Evolutionary conservation across 2,888 invertebrate species (phyloP).

Genomic region (Xylocampa areola): DNA sequence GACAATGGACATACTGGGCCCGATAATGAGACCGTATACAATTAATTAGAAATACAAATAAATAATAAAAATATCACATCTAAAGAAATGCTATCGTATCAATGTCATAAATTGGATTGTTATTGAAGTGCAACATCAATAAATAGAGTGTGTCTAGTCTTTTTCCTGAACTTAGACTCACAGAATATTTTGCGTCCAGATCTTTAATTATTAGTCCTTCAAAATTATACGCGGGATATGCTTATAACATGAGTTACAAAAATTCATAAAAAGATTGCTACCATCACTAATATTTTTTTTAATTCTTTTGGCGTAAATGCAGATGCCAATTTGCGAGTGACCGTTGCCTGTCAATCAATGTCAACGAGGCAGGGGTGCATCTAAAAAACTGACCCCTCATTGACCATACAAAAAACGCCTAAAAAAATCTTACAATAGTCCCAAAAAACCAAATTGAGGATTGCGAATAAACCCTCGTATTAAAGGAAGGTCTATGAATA

Average conservation of each 20-base stretch:
- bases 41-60: conserved; percentile 43
- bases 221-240: too few relatives aligned
- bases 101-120: neutral
- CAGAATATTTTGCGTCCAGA: too few relatives aligned
- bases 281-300: conserved; percentile 41
- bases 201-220: too few relatives aligned
- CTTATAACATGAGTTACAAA: too few relatives aligned
- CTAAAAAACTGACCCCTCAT: conserved; percentile 87
- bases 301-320: conserved; percentile 67
- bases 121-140: neutral
- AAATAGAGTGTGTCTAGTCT: too few relatives aligned
- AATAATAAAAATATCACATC: conserved; percentile 19
- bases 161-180: too few relatives aligned
- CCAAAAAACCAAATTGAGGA: conserved; percentile 76
- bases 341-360: conserved; percentile 88
- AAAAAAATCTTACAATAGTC: conserved; percentile 72
- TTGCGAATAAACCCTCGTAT: conserved; percentile 77
- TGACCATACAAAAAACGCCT: conserved; percentile 82
- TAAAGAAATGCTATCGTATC: conserved; percentile 2
- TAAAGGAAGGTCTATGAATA: conserved; percentile 77
- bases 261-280: too few relatives aligned
- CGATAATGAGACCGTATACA: conserved; percentile 40
- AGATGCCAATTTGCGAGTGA: conserved; percentile 81
- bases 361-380: conserved; percentile 69
- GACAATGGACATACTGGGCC: conserved; percentile 60